A percentile compares a stretch with the other conserved stretches of the same genome.
Evolutionary conservation across 92 coral and sea anemone genomes (phyloP).

Genomic region (Porites divaricata): DNA sequence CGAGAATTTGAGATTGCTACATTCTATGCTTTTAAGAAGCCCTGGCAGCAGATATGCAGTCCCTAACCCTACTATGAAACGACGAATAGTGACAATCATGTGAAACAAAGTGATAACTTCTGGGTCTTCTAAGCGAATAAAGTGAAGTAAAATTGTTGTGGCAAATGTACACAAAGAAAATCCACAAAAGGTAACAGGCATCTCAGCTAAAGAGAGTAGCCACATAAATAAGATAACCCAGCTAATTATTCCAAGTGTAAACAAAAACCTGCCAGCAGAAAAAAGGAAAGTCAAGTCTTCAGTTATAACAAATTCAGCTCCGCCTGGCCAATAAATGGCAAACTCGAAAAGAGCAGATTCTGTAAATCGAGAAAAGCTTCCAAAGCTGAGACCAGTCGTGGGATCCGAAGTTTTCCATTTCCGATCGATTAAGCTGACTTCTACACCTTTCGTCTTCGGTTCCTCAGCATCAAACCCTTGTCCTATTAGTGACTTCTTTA

Average conservation of each 20-base stretch:
- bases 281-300: slow-evolving; percentile 1
- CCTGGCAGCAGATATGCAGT: not conserved
- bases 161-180: not conserved
- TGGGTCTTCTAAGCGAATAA: not conserved
- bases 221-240: not conserved
- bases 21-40: not conserved
- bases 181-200: not conserved
- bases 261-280: not conserved
- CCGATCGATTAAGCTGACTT: slow-evolving; percentile 43
- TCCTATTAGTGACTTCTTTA: slow-evolving; percentile 57
- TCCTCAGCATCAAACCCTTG: slow-evolving; percentile 33
- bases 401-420: slow-evolving; percentile 43
- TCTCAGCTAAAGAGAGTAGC: not conserved
- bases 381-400: slow-evolving; percentile 14
- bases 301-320: not conserved
- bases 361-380: slow-evolving; percentile 19
- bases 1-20: not conserved
- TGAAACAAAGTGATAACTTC: not conserved
- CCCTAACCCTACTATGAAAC: not conserved
- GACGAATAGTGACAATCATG: not conserved
- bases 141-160: not conserved
- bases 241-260: not conserved
- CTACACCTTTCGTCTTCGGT: slow-evolving; percentile 52
- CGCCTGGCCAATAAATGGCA: not conserved
- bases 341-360: slow-evolving; percentile 4